Conservation (phyloP, 2,113 vertebrate species). For the Nyctibius bracteatus region DNA sequence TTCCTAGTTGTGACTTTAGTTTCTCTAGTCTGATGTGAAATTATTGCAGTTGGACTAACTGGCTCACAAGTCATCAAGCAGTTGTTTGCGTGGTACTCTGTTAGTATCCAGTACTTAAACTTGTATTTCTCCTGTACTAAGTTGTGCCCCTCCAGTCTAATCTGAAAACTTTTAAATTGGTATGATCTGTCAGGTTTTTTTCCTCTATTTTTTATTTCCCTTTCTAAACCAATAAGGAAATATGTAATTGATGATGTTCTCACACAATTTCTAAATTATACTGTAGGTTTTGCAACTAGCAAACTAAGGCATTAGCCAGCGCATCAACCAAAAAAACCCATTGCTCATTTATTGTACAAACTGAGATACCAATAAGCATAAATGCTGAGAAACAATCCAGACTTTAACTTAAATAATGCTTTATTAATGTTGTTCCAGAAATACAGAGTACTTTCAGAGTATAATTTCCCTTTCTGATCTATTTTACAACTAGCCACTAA, state of each 20-base stretch:
- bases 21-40: background rate
- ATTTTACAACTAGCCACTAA: background rate
- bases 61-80: background rate
- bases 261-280: background rate
- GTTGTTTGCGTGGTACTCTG: background rate
- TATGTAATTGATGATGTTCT: background rate
- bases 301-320: background rate
- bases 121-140: background rate
- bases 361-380: background rate
- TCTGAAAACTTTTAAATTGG: background rate
- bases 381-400: background rate
- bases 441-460: background rate
- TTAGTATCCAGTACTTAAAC: background rate
- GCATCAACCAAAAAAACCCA: accelerated
- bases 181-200: background rate
- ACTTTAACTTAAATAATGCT: background rate
- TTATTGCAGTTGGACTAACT: background rate
- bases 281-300: background rate
- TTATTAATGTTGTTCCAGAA: background rate
- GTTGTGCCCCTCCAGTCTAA: accelerated
- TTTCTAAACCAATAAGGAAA: background rate
- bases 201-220: accelerated
- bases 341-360: background rate
- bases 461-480: background rate
- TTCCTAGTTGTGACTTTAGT: background rate